A percentile compares a stretch with the other conserved stretches of the same genome.
Evolutionary conservation across 2,113 vertebrate species (phyloP).

Genomic region (cattle (Bos taurus)): DNA sequence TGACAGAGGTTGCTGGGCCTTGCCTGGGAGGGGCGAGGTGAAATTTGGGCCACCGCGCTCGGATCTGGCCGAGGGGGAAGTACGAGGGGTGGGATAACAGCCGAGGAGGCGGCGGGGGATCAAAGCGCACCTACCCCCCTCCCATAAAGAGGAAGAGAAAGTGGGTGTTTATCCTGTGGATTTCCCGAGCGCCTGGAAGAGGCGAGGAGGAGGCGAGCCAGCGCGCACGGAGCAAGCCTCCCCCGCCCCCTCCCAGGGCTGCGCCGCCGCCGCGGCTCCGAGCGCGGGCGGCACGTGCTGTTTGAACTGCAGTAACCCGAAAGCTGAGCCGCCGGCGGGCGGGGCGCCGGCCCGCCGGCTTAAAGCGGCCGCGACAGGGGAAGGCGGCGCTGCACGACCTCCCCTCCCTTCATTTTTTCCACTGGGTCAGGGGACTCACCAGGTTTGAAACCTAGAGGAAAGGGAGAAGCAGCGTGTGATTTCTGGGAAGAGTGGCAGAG

Average conservation of each 20-base stretch:
- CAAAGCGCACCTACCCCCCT: neutral
- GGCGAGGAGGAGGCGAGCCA: constrained; percentile 40
- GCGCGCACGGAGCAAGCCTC: neutral
- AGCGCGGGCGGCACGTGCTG: constrained; percentile 69
- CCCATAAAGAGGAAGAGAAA: constrained; percentile 58
- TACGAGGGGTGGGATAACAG: neutral
- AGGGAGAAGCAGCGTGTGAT: neutral
- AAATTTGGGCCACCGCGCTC: neutral
- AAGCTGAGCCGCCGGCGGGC: constrained; percentile 34
- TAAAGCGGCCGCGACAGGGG: constrained; percentile 26
- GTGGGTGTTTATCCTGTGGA: constrained; percentile 70
- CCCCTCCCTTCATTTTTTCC: constrained; percentile 31
- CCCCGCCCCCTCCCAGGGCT: constrained; percentile 56
- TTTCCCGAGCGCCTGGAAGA: constrained; percentile 65
- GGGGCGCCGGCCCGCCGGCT: constrained; percentile 23
- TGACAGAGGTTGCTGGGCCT: neutral
- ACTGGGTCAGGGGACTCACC: constrained; percentile 35
- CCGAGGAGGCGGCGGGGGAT: neutral
- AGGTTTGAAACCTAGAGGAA: constrained; percentile 37
- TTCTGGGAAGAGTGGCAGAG: neutral
- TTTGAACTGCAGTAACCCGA: constrained; percentile 71
- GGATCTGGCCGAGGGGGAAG: neutral
- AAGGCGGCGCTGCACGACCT: neutral
- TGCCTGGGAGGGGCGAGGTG: neutral
- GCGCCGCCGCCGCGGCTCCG: neutral